Evolutionary conservation across 2,888 invertebrate species (phyloP), one percentile per base, ranked within the genome.

Genomic region (Bimastos eiseni): DNA sequence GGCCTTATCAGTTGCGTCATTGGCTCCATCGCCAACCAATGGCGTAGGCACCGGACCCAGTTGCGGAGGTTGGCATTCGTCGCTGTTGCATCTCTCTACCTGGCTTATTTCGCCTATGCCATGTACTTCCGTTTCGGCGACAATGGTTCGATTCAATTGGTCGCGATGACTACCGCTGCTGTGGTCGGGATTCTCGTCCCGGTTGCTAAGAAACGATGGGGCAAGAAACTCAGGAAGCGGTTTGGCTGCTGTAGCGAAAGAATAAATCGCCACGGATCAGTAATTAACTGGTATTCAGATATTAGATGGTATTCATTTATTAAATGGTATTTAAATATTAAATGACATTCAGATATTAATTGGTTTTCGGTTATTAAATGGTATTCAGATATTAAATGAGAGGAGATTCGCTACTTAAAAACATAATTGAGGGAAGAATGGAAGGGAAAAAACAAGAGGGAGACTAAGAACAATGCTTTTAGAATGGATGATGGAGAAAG

Each of bases 121-220:
- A 93, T 94, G 94, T 91, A 49, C 44, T 91, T 49, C 83, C 70
- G 88, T 37, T 90, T 91, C 44, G 88, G 90, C 36, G 90, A 91
- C 88, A 94, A 94, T 90, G 93, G 93, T 6, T 92, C 93, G 15
- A 91, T 94, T 34, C 92, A 94, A 0, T 92, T 94, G 24, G 92
- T 94, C 21, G 92, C 93, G 33, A 91, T 93, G 41, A 94, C 94
- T 0, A 83, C 93, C 37, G 13, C 93, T 33, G 93, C 92, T 33
- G 83, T 93, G 11, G 83, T 93, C 11, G 55, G 90, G 21, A 83
- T 93, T 4, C 93, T 41, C 88, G 21, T 91, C 84, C 38, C 89
- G 34, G 55, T n/a, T 37, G 89, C 89, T 89, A 41, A 86, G 38
- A 41, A 89, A 38, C 49, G n/a, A 6, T 89, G n/a, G 38, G 24